Conservation (phyloP, 2,888 invertebrate species). For the Marasmarcha lunaedactyla region DNA sequence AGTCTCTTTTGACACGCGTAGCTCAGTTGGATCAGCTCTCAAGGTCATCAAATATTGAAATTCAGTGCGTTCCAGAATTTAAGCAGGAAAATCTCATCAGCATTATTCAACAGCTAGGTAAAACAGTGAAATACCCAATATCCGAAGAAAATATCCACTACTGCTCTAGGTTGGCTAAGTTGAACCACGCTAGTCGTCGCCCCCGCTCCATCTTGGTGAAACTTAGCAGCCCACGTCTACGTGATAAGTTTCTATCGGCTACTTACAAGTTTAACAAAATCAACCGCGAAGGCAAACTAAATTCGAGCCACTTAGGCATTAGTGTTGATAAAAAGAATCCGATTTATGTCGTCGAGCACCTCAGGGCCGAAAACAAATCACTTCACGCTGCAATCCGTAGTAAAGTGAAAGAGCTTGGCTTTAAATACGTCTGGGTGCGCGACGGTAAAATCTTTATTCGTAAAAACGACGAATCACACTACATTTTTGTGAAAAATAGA, state of each 20-base stretch:
- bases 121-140: constrained; percentile 10
- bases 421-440: constrained; percentile 11
- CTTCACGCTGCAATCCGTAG: not conserved
- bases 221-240: constrained; percentile 11
- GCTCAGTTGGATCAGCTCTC: constrained; percentile 14
- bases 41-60: constrained; percentile 14
- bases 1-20: constrained; percentile 6
- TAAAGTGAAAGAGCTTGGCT: constrained; percentile 5
- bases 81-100: constrained; percentile 14
- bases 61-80: constrained; percentile 18
- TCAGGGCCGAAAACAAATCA: not conserved
- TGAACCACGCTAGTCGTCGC: constrained; percentile 6
- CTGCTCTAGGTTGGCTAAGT: constrained; percentile 15
- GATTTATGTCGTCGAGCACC: not conserved
- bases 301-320: constrained; percentile 1
- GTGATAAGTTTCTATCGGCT: not conserved
- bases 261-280: not conserved
- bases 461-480: constrained; percentile 6
- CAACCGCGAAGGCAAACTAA: not conserved
- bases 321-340: not conserved
- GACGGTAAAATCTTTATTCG: constrained; percentile 10
- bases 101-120: constrained; percentile 13
- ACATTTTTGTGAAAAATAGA: not conserved
- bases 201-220: constrained; percentile 16
- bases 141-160: constrained; percentile 12